A percentile compares a stretch with the other conserved stretches of the same genome.
Conservation (phyloP, 1,140 invertebrate species). For the Temnothorax curvispinosus region DNA sequence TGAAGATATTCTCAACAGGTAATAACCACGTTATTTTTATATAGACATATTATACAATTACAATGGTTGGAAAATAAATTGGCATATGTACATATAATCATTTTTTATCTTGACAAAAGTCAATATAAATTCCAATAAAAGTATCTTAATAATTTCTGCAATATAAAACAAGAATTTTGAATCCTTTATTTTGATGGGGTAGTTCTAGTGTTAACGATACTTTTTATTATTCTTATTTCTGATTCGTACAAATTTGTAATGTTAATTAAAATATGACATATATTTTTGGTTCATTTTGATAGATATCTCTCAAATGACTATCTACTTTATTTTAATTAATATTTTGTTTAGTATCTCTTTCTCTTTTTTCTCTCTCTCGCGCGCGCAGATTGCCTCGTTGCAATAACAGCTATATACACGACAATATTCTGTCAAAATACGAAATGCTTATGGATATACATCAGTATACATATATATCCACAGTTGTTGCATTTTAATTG, state of each 20-base stretch:
- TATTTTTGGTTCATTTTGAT: neutral
- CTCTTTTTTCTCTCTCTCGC: neutral
- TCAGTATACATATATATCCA: neutral
- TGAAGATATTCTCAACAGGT: too few species aligned
- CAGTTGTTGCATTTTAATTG: conserved; percentile 29
- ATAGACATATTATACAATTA: neutral
- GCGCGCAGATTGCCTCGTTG: neutral
- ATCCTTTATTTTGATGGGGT: too few species aligned
- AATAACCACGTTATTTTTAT: too few species aligned
- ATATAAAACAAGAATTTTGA: too few species aligned
- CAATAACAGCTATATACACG: neutral
- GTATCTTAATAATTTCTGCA: too few species aligned
- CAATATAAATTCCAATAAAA: too few species aligned
- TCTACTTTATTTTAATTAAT: conserved; percentile 15
- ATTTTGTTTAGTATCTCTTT: neutral
- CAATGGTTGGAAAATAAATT: neutral
- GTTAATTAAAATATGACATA: neutral
- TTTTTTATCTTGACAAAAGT: neutral
- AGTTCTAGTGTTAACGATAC: too few species aligned
- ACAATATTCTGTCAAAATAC: conserved; percentile 10
- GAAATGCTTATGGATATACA: conserved; percentile 8
- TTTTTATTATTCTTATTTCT: neutral
- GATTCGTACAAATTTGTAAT: neutral
- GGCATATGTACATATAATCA: neutral
- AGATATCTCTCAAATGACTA: neutral